Evolutionary conservation across 1,140 invertebrate species (phyloP).

Genomic region (Phthorimaea operculella): DNA sequence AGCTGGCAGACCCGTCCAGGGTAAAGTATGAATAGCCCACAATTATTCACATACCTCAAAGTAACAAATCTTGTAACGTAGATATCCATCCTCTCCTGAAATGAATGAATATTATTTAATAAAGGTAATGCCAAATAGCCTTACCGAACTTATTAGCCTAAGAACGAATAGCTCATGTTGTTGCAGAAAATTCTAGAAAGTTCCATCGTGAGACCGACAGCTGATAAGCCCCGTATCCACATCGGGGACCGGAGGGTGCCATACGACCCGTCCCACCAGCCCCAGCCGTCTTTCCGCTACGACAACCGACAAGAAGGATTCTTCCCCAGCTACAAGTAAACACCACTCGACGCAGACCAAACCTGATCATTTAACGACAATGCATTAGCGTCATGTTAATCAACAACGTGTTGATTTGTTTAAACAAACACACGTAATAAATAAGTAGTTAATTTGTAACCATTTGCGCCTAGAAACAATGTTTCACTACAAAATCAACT

Average conservation of each 20-base stretch:
- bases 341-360: neutral
- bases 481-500: too few species aligned
- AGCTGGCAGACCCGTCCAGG: conserved; percentile 31
- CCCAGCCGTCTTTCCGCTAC: conserved; percentile 26
- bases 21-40: conserved; percentile 21
- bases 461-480: too few species aligned
- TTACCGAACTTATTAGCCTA: conserved; percentile 10
- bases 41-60: neutral
- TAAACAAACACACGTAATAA: too few species aligned
- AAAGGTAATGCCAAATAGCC: neutral
- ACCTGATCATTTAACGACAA: neutral
- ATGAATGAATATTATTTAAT: too few species aligned
- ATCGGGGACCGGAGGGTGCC: conserved; percentile 18
- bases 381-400: neutral
- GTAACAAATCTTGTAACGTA: too few species aligned
- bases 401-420: too few species aligned
- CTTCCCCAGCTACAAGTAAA: conserved; percentile 40
- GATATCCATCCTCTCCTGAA: too few species aligned
- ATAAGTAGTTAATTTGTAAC: too few species aligned
- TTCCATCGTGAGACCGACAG: conserved; percentile 18
- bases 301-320: conserved; percentile 33
- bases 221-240: neutral
- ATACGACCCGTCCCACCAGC: conserved; percentile 19
- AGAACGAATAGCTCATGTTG: conserved; percentile 26
- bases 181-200: conserved; percentile 37